Base-by-base conservation (phyloP, 1,140 invertebrate genomes). In the Drosophila setifemur region DNA sequence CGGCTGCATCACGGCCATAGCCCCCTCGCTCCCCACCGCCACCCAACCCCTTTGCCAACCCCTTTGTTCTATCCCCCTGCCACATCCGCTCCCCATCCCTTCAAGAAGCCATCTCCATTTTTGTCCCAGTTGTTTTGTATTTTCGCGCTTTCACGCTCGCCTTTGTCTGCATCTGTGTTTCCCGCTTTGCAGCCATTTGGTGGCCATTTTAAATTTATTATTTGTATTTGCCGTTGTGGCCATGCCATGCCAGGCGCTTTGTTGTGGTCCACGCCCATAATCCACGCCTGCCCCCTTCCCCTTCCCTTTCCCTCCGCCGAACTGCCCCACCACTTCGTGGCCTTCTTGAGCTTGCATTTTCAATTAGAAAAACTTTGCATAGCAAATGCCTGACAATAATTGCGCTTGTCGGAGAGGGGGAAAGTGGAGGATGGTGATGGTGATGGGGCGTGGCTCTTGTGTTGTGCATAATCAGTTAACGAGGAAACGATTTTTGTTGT, bases 401-500 rank as follows among this genome's bases (percentile, higher is more conserved):
- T 77, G 79, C 71, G 61, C 71, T 76, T 64, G 60, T 71, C 71
- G 43, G 43, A 42, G n/a, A 23, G 11, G 23, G 47, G 18, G 26
- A 25, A 16, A 26, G 23, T 9, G 21, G 1, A 19, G 11, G 3
- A 3, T 6, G 11, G 5, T 6, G 25, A 1, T 11, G 14, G 4
- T 4, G 8, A 9, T 4, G 21, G 25, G 37, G 53, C 53, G 44
- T 40, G 53, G 69, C 52, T 14, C 55, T 77, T 73, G 64, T 83
- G 77, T 83, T 79, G 68, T 86, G 81, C 81, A 86, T 86, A 86
- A 86, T 86, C 81, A 86, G 81, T 86, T 86, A 86, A 86, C 85
- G 81, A 86, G 81, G 78, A 78, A 86, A 76, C 57, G 26, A 76
- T 57, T 70, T 85, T 81, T 81, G 81, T 86, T 73, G 81, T 86